A percentile compares a stretch with the other conserved stretches of the same genome.
phyloP scores from a whole-genome alignment of 2,888 invertebrate genomes.

The Athalia circularis region DNA sequence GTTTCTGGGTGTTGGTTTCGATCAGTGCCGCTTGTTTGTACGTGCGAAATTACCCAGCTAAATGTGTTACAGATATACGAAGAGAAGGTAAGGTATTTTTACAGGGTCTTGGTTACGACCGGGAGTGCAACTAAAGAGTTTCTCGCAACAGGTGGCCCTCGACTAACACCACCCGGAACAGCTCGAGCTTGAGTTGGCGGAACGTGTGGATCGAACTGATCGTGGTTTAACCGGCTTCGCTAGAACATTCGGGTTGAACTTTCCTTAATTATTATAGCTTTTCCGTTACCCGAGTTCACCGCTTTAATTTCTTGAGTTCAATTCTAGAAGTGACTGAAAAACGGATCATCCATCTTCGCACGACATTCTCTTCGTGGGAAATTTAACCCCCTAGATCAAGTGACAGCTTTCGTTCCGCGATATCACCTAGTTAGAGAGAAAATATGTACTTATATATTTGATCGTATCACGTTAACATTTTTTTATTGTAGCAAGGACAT shows the following conservation, averaged over 20 bases:
- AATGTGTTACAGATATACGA: neutral
- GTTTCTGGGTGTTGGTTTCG: neutral
- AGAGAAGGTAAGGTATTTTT: neutral
- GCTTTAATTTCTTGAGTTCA: neutral
- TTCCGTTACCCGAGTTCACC: slow-evolving; percentile 5
- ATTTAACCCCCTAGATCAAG: neutral
- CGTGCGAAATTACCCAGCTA: no score
- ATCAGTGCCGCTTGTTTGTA: neutral
- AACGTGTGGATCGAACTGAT: slow-evolving; percentile 17
- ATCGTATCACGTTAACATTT: no score
- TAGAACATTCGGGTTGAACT: neutral
- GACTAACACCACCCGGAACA: slow-evolving; percentile 10
- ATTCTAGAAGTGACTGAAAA: neutral
- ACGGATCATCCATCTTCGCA: neutral
- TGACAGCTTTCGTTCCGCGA: neutral
- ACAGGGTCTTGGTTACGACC: slow-evolving; percentile 9
- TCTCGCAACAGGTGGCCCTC: slow-evolving; percentile 42
- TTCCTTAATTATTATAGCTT: neutral
- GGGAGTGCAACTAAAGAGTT: slow-evolving; percentile 38
- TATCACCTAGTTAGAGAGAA: no score
- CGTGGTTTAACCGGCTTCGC: slow-evolving; percentile 6
- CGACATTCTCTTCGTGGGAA: neutral
- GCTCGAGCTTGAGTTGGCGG: slow-evolving; percentile 28
- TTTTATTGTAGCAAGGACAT: no score
- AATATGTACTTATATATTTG: no score